A percentile compares a stretch with the other conserved stretches of the same genome.
Conservation (phyloP, 1,140 invertebrate species). For the Batillaria attramentaria region DNA sequence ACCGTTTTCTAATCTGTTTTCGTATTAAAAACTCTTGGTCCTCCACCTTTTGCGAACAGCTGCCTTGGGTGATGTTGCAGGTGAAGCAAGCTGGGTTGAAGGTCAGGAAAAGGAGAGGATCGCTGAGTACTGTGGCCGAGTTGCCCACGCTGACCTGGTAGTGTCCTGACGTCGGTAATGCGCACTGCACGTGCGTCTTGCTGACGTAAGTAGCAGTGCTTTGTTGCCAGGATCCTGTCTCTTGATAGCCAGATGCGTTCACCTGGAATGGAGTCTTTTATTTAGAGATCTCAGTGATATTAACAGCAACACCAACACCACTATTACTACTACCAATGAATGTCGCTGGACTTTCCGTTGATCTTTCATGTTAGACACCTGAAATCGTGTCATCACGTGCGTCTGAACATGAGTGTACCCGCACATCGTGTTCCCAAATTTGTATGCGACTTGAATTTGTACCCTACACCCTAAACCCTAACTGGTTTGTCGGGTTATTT, state of each 20-base stretch:
- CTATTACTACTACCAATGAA: no score
- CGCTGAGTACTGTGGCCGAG: conserved; percentile 7
- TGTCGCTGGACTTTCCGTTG: no score
- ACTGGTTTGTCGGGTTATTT: no score
- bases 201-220: conserved; percentile 41
- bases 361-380: no score
- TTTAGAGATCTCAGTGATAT: no score
- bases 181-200: conserved; percentile 44
- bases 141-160: conserved; percentile 49
- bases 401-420: no score
- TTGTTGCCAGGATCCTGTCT: background rate
- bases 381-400: no score
- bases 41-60: conserved; percentile 53
- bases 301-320: no score
- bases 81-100: conserved; percentile 54
- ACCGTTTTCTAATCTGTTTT: background rate
- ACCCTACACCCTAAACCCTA: no score
- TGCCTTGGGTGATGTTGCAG: conserved; percentile 37
- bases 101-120: conserved; percentile 45
- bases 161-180: conserved; percentile 34
- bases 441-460: no score
- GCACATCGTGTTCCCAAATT: no score
- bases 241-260: conserved; percentile 35
- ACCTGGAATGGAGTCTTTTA: conserved; percentile 41
- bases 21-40: no score